A percentile compares a stretch with the other conserved stretches of the same genome.
Evolutionary conservation across 2,797 vertebrate species (phyloP).

Genomic region (Pangasius larnaudii): DNA sequence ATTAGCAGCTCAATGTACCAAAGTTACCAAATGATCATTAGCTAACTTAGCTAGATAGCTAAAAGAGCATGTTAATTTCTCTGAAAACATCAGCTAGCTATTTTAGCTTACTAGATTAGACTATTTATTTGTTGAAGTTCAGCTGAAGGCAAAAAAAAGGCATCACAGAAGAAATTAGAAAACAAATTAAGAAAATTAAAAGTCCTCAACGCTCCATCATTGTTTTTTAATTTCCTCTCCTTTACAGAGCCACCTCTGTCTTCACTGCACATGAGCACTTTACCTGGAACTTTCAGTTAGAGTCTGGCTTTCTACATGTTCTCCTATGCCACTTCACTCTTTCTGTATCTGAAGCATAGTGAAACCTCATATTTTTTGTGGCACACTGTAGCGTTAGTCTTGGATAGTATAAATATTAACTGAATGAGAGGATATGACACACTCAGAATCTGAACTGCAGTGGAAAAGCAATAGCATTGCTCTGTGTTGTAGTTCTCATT

Average conservation of each 20-base stretch:
- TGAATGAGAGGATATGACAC: conserved; percentile 14
- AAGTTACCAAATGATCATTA: conserved; percentile 13
- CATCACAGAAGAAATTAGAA: conserved; percentile 3
- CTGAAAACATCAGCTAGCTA: conserved; percentile 1
- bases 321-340: not conserved
- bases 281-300: not conserved
- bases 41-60: not conserved
- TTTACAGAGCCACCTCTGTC: not conserved
- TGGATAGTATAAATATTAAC: not conserved
- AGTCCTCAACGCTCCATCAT: not conserved
- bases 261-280: not conserved
- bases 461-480: conserved; percentile 16
- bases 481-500: conserved; percentile 24
- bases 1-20: conserved; percentile 3
- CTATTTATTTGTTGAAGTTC: not conserved
- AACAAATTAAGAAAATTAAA: not conserved
- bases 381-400: not conserved
- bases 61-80: not conserved
- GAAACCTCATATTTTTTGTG: not conserved
- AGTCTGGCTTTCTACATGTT: not conserved
- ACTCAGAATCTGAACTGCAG: conserved; percentile 17
- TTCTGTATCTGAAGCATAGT: conserved; percentile 3
- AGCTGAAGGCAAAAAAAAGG: not conserved
- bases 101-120: not conserved
- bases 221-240: not conserved